Conservation (phyloP, 2,797 vertebrate species). For the Smutsia temminckii region DNA sequence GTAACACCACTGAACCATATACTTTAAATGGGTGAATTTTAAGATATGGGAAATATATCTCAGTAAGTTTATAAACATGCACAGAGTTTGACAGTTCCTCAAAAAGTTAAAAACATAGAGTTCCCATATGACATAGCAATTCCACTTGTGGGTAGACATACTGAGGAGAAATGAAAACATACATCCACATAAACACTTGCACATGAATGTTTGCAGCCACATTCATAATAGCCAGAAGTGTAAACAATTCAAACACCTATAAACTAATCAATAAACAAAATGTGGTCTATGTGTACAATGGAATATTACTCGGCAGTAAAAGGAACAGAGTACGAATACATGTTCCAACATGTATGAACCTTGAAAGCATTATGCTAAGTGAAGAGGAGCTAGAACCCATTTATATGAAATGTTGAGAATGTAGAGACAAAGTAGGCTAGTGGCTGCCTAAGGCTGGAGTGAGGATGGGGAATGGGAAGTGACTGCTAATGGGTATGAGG, state of each 20-base stretch:
- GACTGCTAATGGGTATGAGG: background rate
- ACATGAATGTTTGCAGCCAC: background rate
- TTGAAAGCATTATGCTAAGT: background rate
- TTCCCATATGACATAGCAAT: background rate
- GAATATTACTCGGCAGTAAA: background rate
- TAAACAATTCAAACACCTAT: background rate
- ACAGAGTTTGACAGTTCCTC: background rate
- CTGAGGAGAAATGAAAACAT: background rate
- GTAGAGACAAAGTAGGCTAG: background rate
- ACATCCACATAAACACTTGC: background rate
- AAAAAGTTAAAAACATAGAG: background rate
- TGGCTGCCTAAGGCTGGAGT: background rate
- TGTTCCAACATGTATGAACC: background rate
- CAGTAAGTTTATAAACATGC: background rate
- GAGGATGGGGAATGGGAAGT: background rate
- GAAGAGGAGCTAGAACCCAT: background rate
- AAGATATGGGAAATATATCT: background rate
- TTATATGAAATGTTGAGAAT: background rate
- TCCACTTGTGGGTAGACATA: background rate
- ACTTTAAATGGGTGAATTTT: background rate
- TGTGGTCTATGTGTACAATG: background rate
- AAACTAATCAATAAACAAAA: background rate
- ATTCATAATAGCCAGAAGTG: background rate
- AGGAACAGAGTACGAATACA: background rate
- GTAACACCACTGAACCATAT: background rate